Evolutionary conservation across 2,888 invertebrate species (phyloP), one percentile per base, ranked within the genome.

Genomic region (Sericinus montela): DNA sequence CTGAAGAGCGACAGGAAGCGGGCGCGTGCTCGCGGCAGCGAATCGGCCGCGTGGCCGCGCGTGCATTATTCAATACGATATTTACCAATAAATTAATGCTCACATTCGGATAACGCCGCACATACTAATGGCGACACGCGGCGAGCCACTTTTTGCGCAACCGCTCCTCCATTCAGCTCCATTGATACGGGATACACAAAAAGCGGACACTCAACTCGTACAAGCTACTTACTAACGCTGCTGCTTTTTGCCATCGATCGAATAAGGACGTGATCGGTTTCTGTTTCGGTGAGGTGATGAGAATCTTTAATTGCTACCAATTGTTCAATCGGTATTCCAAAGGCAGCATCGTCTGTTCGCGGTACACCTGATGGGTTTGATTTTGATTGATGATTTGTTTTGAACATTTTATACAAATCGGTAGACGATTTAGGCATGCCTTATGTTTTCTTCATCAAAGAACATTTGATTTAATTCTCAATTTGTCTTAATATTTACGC

Each of bases 111-210:
- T 67, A 69, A 75, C 72, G 72, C 72, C 69, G 65, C 76, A 77
- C 85, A 87, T 87, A 88, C 85, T 87, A 85, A 87, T 85, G 80
- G 66, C 72, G 80, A 81, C 86, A 87, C 85, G 84, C 80, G 77
- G 81, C 75, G 75, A 60, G 62, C 65, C 67, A 62, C 75, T 85
- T 87, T 85, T 87, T 85, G 72, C 61, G 39, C 51, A 48, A 40
- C 56, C 63, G 55, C 58, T 52, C 56, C 62, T 67, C 72, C 86
- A 86, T 86, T 84, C 83, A 84, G 69, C 71, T 76, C 83, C 87
- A 86, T 86, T 85, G 85, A 86, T 82, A 78, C 84, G 48, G 60
- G 50, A 44, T 40, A 34, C 45, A 67, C 68, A 86, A 87, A 85
- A 85, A 86, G 72, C 68, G 63, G 74, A 64, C 67, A 54, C 55